Base-by-base conservation (phyloP, 2,888 invertebrate genomes). In the Leptopilina drosophilae region DNA sequence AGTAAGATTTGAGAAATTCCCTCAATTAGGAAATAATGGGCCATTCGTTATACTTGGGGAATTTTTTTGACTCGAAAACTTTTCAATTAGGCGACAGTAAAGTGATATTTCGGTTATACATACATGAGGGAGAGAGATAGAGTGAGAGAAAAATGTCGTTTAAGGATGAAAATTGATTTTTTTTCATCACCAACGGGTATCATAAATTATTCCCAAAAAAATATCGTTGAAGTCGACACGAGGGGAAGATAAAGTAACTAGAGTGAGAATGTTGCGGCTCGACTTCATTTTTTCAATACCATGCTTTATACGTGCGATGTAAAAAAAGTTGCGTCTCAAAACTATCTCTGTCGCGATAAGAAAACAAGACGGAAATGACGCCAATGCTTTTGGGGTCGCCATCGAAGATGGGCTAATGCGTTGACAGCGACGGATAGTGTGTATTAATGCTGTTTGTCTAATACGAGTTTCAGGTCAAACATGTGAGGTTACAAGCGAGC, bases 391-490 rank as follows among this genome's bases (percentile, higher is more conserved):
- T 64, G 8, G 33, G 33, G 75, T 33, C 42, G 76, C 49, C n/a
- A 49, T 49, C 76, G 66, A 67, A 59, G 76, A 62, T 62, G 56
- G 3, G 65, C 66, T 76, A 75, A 79, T 53, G 15, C 26, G 66
- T 40, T 77, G 76, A 15, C 77, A 78, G 73, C 67, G 80, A 79
- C 67, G 80, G 83, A 87, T 88, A 84, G 84, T 82, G 84, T 82
- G 83, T 84, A 85, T 87, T 87, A 88, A 88, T 85, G 83, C 82
- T 89, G 87, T 88, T 88, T 87, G 85, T 84, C 88, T 85, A 86
- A 86, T 85, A 81, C 82, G 82, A 82, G 78, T 87, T 85, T 81
- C 80, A 82, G 81, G 77, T 77, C 82, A 85, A 84, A 86, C 84
- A 84, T 86, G 83, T 12, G 49, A 84, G 83, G 85, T 87, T 86